phyloP scores from a whole-genome alignment of 37 sponge, comb jelly and placozoan species.

The Eunapius fragilis region DNA sequence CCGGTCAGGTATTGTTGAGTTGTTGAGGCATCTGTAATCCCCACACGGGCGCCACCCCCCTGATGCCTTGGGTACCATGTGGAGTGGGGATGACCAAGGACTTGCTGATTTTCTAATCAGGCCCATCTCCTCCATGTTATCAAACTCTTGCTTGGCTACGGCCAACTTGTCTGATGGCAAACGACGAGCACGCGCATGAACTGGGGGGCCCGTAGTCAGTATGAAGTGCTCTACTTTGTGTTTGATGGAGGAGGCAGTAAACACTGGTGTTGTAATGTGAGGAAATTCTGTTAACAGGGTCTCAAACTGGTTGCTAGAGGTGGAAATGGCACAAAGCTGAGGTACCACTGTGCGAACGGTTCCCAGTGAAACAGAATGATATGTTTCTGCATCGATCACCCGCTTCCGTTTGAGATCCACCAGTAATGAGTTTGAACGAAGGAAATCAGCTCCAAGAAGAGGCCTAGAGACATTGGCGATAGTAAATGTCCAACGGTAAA shows the following conservation, averaged over 20 bases:
- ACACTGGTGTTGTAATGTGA: slow-evolving; percentile 4
- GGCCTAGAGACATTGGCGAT: slow-evolving; percentile 7
- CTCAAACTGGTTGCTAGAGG: neutral
- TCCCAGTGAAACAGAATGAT: neutral
- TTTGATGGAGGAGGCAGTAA: slow-evolving; percentile 6
- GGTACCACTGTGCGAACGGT: neutral
- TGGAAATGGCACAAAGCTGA: neutral
- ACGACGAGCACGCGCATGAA: slow-evolving; percentile 18
- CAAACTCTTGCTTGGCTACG: slow-evolving; percentile 9
- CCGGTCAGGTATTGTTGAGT: slow-evolving; percentile 12
- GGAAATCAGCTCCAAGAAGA: slow-evolving; percentile 23
- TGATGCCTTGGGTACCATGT: slow-evolving; percentile 45
- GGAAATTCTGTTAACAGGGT: slow-evolving; percentile 18
- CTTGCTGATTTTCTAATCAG: slow-evolving; percentile 24
- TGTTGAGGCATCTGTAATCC: slow-evolving; percentile 22
- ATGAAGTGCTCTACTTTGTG: slow-evolving; percentile 37
- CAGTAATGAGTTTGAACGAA: slow-evolving; percentile 10
- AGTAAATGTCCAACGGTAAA: neutral
- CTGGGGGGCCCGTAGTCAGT: slow-evolving; percentile 32
- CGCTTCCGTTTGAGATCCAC: slow-evolving; percentile 19
- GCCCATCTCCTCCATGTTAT: slow-evolving; percentile 26
- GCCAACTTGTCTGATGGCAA: slow-evolving; percentile 23
- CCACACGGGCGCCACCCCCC: slow-evolving; percentile 43
- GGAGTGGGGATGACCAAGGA: slow-evolving; percentile 30
- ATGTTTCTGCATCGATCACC: neutral